Percentiles rank a stretch among this genome's conserved stretches.
phyloP scores from a whole-genome alignment of 2,797 vertebrate genomes.

The Dallia pectoralis region DNA sequence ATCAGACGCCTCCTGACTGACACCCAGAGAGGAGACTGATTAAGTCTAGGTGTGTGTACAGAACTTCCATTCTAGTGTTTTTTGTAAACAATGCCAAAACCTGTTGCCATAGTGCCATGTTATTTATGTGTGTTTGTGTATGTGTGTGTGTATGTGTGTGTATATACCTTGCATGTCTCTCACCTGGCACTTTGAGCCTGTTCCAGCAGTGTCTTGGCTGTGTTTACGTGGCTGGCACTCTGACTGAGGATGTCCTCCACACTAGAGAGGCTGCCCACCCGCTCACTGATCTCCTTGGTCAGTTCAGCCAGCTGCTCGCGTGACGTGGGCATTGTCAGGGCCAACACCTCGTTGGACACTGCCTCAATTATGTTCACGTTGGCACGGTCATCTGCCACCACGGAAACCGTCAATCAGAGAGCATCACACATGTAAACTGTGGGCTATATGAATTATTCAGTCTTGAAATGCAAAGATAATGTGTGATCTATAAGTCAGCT shows the following conservation, averaged over 20 bases:
- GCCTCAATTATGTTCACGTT: constrained; percentile 78
- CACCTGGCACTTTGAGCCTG: constrained; percentile 87
- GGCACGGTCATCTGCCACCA: constrained; percentile 58
- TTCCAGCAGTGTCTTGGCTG: constrained; percentile 81
- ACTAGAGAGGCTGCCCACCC: constrained; percentile 84
- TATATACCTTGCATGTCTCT: neutral
- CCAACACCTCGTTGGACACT: constrained; percentile 89
- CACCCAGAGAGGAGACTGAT: neutral
- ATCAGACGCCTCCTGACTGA: constrained; percentile 80
- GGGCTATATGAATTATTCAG: too few relatives aligned
- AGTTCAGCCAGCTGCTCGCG: constrained; percentile 83
- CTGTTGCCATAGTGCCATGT: constrained; percentile 78
- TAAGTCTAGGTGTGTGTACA: neutral
- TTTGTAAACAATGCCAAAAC: too few relatives aligned
- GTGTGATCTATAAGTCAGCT: too few relatives aligned
- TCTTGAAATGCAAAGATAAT: too few relatives aligned
- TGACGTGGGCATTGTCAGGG: constrained; percentile 90
- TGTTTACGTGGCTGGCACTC: constrained; percentile 82
- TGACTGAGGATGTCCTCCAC: constrained; percentile 89
- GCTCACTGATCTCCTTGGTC: constrained; percentile 85
- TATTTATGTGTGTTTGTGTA: constrained; percentile 47
- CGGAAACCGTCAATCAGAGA: neutral
- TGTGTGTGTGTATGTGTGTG: neutral
- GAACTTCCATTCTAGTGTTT: neutral
- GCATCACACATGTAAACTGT: neutral